These are phyloP conservation scores for Glaucomys volans DNA, from an alignment of 2,113 vertebrate genomes.

Conservation along the genomic window DNA sequence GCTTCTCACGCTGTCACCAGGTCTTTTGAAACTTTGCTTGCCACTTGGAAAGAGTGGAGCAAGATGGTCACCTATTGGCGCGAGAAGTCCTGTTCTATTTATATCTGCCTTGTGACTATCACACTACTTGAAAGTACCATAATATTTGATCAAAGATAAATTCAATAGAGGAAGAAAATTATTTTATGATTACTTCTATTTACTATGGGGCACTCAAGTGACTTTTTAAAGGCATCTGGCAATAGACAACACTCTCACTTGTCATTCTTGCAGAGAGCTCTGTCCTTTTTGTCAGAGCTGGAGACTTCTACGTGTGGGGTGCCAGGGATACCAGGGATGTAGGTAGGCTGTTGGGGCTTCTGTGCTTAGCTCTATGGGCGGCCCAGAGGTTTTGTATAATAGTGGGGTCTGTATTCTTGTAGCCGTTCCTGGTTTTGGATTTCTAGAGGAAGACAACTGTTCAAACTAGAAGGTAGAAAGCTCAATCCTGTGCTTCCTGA, in stretches of 20 bases:
- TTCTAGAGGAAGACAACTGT: neutral
- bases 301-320: neutral
- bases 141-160: neutral
- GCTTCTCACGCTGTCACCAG: neutral
- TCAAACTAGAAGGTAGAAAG: neutral
- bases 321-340: neutral
- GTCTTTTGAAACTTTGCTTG: neutral
- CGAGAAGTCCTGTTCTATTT: neutral
- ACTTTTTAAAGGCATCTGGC: neutral
- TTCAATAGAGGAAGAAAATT: neutral
- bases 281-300: neutral
- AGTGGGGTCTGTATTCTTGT: neutral
- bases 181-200: neutral
- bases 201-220: neutral
- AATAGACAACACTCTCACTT: neutral
- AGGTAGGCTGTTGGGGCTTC: neutral
- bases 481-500: neutral
- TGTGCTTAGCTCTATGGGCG: accelerated
- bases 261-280: neutral
- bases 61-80: neutral
- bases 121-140: neutral
- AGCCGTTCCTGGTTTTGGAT: neutral
- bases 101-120: neutral
- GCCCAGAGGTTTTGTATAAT: neutral
- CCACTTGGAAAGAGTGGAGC: neutral